Conservation (phyloP, 2,888 invertebrate species). For the Lithophane ornitopus region DNA sequence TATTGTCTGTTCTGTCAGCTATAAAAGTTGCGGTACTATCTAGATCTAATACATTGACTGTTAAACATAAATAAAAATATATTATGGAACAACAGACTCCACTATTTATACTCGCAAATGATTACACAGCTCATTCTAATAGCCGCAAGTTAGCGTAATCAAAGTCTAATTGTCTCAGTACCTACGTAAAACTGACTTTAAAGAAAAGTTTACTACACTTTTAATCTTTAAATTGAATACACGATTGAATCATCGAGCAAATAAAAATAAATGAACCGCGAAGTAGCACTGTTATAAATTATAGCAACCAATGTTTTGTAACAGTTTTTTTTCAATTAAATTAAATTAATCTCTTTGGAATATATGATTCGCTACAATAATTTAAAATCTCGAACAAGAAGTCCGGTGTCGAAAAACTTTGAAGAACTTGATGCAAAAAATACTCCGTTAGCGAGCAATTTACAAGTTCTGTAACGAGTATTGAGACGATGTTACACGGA, state of each 20-base stretch:
- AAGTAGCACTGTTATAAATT: constrained; percentile 4
- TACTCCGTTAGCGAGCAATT: constrained; percentile 75
- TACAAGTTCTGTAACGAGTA: constrained; percentile 68
- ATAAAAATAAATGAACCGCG: not conserved
- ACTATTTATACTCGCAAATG: constrained; percentile 6
- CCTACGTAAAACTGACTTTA: not conserved
- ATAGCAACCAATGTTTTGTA: constrained; percentile 12
- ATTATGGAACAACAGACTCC: not conserved
- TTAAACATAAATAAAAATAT: not conserved
- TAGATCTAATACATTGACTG: not conserved
- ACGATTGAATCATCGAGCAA: not conserved
- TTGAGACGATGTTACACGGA: constrained; percentile 71
- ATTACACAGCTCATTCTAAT: constrained; percentile 10
- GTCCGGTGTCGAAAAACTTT: constrained; percentile 65
- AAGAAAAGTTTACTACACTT: constrained; percentile 22
- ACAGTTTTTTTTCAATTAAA: constrained; percentile 19
- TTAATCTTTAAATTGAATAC: constrained; percentile 5
- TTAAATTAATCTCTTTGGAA: constrained; percentile 5
- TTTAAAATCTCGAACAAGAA: constrained; percentile 41
- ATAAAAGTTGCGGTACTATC: not conserved
- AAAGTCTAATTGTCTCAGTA: constrained; percentile 16
- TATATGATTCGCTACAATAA: constrained; percentile 32
- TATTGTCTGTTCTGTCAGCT: not conserved
- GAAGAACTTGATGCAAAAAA: constrained; percentile 64
- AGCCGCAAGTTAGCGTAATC: not conserved